Conservation (phyloP, 2,797 vertebrate species). For the Gorsachius magnificus region DNA sequence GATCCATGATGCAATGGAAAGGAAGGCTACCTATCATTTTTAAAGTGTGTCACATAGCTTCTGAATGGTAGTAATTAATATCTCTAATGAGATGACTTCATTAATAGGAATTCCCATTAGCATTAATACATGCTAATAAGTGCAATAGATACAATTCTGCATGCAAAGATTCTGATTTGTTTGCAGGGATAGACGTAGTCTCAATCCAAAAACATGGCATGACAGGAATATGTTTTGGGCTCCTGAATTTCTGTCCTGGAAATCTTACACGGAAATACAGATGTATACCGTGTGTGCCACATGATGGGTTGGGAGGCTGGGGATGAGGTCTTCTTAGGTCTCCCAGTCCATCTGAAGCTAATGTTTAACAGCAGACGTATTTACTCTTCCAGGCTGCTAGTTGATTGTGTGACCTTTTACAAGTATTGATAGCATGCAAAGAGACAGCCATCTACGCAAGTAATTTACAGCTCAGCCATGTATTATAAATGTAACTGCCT, state of each 20-base stretch:
- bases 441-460: background rate
- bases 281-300: background rate
- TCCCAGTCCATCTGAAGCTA: background rate
- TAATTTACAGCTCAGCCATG: background rate
- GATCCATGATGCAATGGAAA: constrained; percentile 10
- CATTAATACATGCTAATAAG: background rate
- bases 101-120: constrained; percentile 16
- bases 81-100: constrained; percentile 7
- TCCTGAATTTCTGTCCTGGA: background rate
- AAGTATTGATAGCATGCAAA: background rate
- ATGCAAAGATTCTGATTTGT: background rate
- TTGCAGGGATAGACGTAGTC: background rate
- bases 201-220: background rate
- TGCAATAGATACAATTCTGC: background rate
- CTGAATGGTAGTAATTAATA: background rate
- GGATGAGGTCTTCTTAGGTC: background rate
- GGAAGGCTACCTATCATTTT: constrained; percentile 7
- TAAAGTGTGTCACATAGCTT: constrained; percentile 15
- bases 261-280: background rate
- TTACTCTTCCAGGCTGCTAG: constrained; percentile 19
- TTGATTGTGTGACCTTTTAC: background rate
- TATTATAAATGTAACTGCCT: background rate
- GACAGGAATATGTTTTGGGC: background rate
- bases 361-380: constrained; percentile 43
- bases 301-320: background rate